Evolutionary conservation across 2,888 invertebrate species (phyloP), one percentile per base, ranked within the genome.

Genomic region (Plagodis dolabraria): DNA sequence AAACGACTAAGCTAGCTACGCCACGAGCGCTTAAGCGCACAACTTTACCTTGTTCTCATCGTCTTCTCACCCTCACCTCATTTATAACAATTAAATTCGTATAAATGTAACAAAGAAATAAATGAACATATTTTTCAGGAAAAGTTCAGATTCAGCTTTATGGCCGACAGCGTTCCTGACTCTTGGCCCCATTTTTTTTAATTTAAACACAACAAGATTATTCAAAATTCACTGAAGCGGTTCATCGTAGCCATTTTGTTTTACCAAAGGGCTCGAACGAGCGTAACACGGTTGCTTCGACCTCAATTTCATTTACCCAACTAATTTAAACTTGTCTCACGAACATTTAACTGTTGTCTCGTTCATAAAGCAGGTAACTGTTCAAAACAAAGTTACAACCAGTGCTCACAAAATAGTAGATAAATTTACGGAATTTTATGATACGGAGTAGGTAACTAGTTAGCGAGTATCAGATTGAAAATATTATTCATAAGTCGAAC

Each of bases 321-420:
- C 49, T 55, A 49, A 55, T 55, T 55, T 45, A 55, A 54, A 55
- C 48, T 55, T 49, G 6, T 49, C 44, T 45, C 48, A 44, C 43
- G 33, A 45, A 49, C 35, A 33, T 54, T 50, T 46, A 40, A 9
- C 12, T 40, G 51, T 10, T 52, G 48, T 44, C 38, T 49, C 40
- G 47, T 33, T 36, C 46, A 43, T 46, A 50, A 46, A 53, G 42
- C 47, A 43, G 12, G 38, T 43, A 43, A 12, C 43, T 43, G 40
- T 47, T 38, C 33, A 43, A 44, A 57, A 52, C 52, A 47, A 12
- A 47, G 33, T 55, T 44, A 38, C 45, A 43, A 12, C 43, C 9
- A 38, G 38, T 38, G 38, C 5, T 8, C 7, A 38, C 2, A 38
- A 9, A 38, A 38, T 7, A 38, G 7, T 7, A 38, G 38, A 38